Base-by-base conservation (phyloP, 2,888 invertebrate species). In the Monopis laevigella region DNA sequence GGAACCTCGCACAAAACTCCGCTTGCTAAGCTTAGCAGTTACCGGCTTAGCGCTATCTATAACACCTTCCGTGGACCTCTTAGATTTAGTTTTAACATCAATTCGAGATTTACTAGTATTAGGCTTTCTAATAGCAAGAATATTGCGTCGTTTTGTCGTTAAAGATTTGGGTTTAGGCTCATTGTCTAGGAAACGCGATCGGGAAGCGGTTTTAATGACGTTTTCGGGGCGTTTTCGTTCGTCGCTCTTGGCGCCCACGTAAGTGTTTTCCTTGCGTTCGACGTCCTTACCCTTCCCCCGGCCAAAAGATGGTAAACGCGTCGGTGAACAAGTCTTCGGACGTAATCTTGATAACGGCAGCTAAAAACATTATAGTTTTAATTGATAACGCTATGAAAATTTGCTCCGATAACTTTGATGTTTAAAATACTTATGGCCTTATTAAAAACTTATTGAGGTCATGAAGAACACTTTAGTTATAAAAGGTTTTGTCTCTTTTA, bases 221-320 rank as follows among this genome's bases (percentile, higher is more conserved):
- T 54, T 62, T 48, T 74, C 74, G 54, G 62, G 70, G 0, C 62
- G 63, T 46, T 72, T 62, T 43, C 68, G 66, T 46, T 50, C 66
- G 51, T 71, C 74, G 4, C 57, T 55, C 47, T 71, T 72, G 30
- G 67, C 71, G 35, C 66, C 71, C 11, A 53, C 63, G 61, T 73
- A 80, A 1, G 80, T 59, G 63, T 80, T 80, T 52, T 80, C 80
- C 45, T 80, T 80, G 44, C 78, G 65, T 43, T 80, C 80, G 46
- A 78, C 77, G 2, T 62, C 67, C 43, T 77, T 78, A 4, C 53
- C 63, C 45, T 77, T 78, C 40, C 70, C 58, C 39, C 78, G 72
- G 14, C 63, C 59, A 60, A 66, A 78, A 16, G 70, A 57, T 27
- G 73, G 75, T 51, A 53, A 58, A 13, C 74, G 61, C 5, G 62